phyloP scores from a whole-genome alignment of 2,113 vertebrate genomes.

The Scytalopus superciliaris region DNA sequence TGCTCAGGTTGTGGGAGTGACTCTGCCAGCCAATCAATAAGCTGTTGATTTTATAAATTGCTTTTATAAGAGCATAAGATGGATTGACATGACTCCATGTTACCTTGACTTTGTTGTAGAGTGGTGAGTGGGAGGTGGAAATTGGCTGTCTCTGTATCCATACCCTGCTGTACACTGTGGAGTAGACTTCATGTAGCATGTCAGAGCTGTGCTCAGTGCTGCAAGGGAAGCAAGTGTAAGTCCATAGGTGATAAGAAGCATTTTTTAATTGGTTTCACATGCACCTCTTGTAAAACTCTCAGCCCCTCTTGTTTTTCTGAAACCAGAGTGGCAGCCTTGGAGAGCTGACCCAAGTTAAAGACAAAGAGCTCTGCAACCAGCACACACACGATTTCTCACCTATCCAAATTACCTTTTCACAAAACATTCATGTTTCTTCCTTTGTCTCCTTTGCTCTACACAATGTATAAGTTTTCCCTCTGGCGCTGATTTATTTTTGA shows the following conservation, averaged over 20 bases:
- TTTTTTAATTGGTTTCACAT: background rate
- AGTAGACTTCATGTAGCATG: rapidly evolving
- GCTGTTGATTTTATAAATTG: background rate
- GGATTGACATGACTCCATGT: background rate
- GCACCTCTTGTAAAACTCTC: background rate
- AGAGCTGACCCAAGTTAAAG: background rate
- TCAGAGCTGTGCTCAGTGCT: background rate
- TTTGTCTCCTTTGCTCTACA: background rate
- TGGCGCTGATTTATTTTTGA: background rate
- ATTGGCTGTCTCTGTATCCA: background rate
- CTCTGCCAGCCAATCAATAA: background rate
- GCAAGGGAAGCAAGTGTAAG: background rate
- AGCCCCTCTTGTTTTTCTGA: background rate
- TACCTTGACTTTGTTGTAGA: background rate
- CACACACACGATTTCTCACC: background rate
- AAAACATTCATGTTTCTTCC: background rate
- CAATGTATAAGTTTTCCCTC: background rate
- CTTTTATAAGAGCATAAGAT: background rate
- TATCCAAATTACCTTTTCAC: background rate
- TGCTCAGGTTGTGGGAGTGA: background rate
- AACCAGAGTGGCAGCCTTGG: background rate
- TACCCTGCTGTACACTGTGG: background rate
- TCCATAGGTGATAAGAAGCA: background rate
- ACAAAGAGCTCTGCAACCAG: background rate
- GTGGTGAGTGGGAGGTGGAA: background rate